phyloP scores from a whole-genome alignment of 2,797 vertebrate species.

The Perodicticus potto region DNA sequence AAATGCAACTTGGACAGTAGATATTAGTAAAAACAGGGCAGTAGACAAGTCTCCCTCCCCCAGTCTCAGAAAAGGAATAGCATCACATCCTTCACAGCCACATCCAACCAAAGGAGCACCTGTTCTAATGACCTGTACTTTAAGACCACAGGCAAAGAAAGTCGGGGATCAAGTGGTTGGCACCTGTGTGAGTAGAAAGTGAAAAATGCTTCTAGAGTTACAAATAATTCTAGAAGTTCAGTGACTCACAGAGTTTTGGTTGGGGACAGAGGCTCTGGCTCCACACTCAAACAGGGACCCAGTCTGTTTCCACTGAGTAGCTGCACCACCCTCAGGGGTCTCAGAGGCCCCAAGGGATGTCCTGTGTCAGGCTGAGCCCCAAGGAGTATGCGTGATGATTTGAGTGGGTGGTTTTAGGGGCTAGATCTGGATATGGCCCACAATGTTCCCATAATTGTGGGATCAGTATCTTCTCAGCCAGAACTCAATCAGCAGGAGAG shows the following conservation, averaged over 20 bases:
- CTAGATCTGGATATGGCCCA: too few species aligned
- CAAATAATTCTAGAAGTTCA: neutral
- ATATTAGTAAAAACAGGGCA: neutral
- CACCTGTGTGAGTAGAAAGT: neutral
- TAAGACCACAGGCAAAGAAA: neutral
- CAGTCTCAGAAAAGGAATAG: neutral
- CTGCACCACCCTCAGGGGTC: neutral
- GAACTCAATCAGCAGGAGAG: neutral
- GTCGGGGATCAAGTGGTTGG: too few species aligned
- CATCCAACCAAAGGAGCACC: neutral
- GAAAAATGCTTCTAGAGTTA: neutral
- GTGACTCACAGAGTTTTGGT: neutral
- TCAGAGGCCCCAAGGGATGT: neutral
- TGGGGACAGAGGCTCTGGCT: too few species aligned
- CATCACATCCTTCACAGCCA: neutral
- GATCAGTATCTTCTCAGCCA: neutral
- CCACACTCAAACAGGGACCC: neutral
- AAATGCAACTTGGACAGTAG: neutral
- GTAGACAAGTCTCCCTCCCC: neutral
- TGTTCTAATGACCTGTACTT: neutral
- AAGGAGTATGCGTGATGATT: fast-evolving
- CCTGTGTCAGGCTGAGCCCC: neutral
- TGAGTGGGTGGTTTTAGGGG: neutral
- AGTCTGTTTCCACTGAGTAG: neutral
- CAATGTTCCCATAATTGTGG: neutral